Percentiles rank a stretch among this genome's conserved stretches.
Conservation (phyloP, 2,888 invertebrate genomes). For the Agrochola lychnidis region DNA sequence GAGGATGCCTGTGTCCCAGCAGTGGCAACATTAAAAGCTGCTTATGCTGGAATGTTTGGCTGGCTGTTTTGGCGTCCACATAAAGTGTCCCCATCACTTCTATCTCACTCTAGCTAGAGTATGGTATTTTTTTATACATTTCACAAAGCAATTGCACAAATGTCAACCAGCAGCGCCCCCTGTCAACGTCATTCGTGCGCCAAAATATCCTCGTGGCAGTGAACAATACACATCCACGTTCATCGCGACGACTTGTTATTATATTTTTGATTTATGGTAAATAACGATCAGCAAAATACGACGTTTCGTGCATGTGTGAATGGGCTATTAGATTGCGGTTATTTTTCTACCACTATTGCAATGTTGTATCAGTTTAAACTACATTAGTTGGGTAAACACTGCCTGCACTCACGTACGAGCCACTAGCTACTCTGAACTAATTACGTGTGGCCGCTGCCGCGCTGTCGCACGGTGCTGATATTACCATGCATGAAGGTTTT, state of each 20-base stretch:
- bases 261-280: background rate
- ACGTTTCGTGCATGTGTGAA: too few relatives aligned
- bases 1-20: too few relatives aligned
- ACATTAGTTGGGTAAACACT: constrained; percentile 15
- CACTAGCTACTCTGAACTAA: constrained; percentile 54
- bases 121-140: background rate
- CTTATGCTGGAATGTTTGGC: background rate
- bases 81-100: background rate
- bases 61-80: background rate
- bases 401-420: constrained; percentile 38
- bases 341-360: background rate
- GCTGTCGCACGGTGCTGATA: constrained; percentile 6
- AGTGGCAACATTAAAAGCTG: too few relatives aligned
- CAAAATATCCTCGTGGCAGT: too few relatives aligned
- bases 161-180: background rate
- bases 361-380: background rate
- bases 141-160: background rate
- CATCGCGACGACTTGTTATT: background rate
- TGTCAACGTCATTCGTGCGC: too few relatives aligned
- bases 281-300: too few relatives aligned
- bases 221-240: too few relatives aligned
- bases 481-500: constrained; percentile 8
- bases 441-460: constrained; percentile 31
- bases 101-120: background rate
- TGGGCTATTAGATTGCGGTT: background rate